Conservation (phyloP, 2,797 vertebrate species). For the Onychomys leucogaster region DNA sequence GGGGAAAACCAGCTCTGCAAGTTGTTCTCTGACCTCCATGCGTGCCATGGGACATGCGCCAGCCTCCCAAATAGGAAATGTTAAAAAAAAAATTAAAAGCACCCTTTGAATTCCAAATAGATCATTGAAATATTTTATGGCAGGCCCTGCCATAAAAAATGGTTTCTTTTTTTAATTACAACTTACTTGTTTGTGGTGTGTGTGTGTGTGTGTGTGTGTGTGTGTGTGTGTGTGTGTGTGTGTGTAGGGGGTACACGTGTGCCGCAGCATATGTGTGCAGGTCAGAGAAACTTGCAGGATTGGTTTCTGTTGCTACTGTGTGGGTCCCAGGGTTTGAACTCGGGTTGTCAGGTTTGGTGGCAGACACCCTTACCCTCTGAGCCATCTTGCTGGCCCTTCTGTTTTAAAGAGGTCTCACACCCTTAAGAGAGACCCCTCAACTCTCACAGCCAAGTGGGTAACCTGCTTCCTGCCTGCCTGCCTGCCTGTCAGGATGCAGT, state of each 20-base stretch:
- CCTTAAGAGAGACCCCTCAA: neutral
- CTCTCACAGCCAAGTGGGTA: neutral
- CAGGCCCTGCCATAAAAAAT: neutral
- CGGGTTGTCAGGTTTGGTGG: neutral
- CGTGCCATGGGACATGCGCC: neutral
- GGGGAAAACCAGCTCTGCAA: neutral
- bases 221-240: neutral
- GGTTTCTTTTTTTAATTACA: neutral
- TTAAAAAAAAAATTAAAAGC: neutral
- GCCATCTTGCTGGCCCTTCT: neutral
- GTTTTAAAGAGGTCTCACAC: slow-evolving; percentile 36
- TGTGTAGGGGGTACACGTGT: neutral
- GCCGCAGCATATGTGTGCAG: neutral
- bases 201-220: neutral
- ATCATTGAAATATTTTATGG: slow-evolving; percentile 41
- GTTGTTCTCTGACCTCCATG: neutral
- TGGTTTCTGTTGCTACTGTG: neutral
- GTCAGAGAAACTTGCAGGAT: neutral
- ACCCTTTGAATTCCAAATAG: neutral
- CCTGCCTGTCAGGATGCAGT: neutral
- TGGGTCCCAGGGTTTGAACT: neutral
- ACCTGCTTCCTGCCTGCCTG: neutral
- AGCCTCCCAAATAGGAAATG: neutral
- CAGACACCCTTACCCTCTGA: neutral
- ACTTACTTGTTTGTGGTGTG: neutral